Conservation (phyloP, 2,797 vertebrate genomes). For the Chiloscyllium punctatum region DNA sequence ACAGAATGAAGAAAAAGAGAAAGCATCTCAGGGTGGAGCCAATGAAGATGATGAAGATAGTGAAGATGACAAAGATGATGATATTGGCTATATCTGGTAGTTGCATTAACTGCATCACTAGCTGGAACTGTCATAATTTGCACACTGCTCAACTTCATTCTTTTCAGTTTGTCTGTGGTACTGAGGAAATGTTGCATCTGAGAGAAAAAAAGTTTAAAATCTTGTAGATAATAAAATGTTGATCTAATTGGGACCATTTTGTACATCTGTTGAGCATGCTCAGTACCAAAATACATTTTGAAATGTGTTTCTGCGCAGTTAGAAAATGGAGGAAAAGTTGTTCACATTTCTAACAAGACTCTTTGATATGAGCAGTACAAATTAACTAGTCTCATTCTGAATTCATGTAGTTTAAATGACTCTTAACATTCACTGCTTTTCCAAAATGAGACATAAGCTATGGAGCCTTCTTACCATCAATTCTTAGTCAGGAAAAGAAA, state of each 20-base stretch:
- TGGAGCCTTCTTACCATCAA: constrained; percentile 16
- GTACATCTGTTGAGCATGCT: constrained; percentile 27
- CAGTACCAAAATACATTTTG: neutral
- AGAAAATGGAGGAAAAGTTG: neutral
- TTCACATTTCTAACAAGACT: neutral
- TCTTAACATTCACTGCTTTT: neutral
- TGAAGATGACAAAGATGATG: constrained; percentile 89
- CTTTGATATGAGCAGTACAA: constrained; percentile 3
- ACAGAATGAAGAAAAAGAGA: constrained; percentile 64
- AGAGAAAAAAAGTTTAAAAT: constrained; percentile 12
- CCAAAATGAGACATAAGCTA: too few species aligned
- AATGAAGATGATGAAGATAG: constrained; percentile 88
- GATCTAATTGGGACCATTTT: constrained; percentile 8
- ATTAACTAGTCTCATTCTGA: neutral
- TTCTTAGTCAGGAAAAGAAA: constrained; percentile 6
- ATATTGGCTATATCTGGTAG: constrained; percentile 93
- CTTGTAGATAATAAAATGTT: constrained; percentile 33
- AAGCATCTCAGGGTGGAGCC: constrained; percentile 73
- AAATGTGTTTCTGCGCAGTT: neutral
- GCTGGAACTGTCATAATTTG: constrained; percentile 24
- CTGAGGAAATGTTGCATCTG: constrained; percentile 28
- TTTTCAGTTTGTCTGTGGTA: constrained; percentile 26
- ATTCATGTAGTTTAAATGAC: neutral
- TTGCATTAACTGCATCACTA: constrained; percentile 45
- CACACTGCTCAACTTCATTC: constrained; percentile 19